Conservation (phyloP, 2,888 invertebrate species). For the Vanessa cardui region DNA sequence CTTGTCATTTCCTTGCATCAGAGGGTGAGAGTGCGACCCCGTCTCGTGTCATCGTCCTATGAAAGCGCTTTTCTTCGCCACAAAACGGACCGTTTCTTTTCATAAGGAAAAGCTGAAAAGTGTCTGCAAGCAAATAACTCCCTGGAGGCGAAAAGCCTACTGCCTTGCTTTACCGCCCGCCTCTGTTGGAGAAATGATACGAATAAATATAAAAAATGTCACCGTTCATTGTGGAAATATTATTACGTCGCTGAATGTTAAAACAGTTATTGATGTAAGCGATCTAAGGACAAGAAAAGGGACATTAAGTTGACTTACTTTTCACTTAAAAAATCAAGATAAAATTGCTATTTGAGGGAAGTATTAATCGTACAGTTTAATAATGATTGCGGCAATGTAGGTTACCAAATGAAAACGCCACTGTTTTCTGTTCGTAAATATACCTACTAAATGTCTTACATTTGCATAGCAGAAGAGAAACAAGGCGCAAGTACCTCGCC, state of each 20-base stretch:
- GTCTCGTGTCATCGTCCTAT: conserved; percentile 82
- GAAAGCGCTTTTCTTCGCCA: conserved; percentile 81
- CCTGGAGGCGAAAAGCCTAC: conserved; percentile 79
- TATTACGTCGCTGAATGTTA: conserved; percentile 38
- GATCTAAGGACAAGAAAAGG: conserved; percentile 12
- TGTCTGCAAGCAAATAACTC: conserved; percentile 82
- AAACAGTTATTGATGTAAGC: conserved; percentile 26
- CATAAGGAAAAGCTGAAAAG: conserved; percentile 82
- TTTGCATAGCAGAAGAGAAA: conserved; percentile 67
- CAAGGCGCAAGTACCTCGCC: conserved; percentile 51
- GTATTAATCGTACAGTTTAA: conserved; percentile 44
- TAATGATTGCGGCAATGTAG: conserved; percentile 67
- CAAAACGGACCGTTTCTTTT: conserved; percentile 82
- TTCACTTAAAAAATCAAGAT: conserved; percentile 24
- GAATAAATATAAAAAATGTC: conserved; percentile 68
- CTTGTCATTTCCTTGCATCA: conserved; percentile 74
- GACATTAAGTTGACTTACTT: conserved; percentile 14
- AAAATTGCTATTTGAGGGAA: conserved; percentile 17
- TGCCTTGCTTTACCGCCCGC: conserved; percentile 76
- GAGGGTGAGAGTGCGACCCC: conserved; percentile 79
- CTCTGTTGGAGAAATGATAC: conserved; percentile 63
- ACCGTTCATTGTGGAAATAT: conserved; percentile 46
- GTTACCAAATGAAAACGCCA: conserved; percentile 66
- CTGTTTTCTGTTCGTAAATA: conserved; percentile 50
- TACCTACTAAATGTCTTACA: conserved; percentile 68